These are phyloP conservation scores for Ganaspis brasiliensis DNA, from an alignment of 2,888 invertebrate genomes.

Conservation along the genomic window DNA sequence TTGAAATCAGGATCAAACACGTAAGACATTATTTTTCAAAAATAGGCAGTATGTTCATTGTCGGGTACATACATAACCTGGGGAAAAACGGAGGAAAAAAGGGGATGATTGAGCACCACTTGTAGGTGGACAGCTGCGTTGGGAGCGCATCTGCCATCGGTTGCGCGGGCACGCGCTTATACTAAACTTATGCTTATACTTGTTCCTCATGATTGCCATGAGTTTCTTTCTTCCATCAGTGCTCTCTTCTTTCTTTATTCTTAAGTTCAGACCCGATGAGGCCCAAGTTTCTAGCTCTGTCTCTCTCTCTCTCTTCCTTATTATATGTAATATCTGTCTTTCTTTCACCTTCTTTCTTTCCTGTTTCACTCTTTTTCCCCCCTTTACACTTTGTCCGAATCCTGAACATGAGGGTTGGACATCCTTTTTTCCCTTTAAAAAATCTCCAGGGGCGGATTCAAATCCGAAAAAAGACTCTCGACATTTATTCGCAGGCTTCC, in stretches of 20 bases:
- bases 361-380: constrained; percentile 43
- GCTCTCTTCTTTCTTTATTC: constrained; percentile 39
- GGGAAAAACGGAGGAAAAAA: constrained; percentile 64
- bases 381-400: constrained; percentile 44
- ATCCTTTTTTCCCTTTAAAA: constrained; percentile 67
- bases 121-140: constrained; percentile 79
- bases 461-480: constrained; percentile 21
- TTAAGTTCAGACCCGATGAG: constrained; percentile 40
- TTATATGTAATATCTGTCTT: constrained; percentile 38
- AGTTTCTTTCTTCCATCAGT: constrained; percentile 32
- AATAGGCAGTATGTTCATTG: constrained; percentile 25
- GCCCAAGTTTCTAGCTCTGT: constrained; percentile 51
- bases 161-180: constrained; percentile 78
- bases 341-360: constrained; percentile 39
- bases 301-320: constrained; percentile 49
- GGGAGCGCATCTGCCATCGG: constrained; percentile 78
- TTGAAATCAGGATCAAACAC: constrained; percentile 11
- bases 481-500: constrained; percentile 24
- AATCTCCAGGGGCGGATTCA: constrained; percentile 56
- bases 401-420: constrained; percentile 60
- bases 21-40: constrained; percentile 38
- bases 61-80: constrained; percentile 21
- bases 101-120: constrained; percentile 79
- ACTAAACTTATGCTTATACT: constrained; percentile 62
- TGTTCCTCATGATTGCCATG: constrained; percentile 56